Percentiles rank a stretch among this genome's conserved stretches.
Evolutionary conservation across 2,113 vertebrate species (phyloP).

Genomic region (Macquaria australasica): DNA sequence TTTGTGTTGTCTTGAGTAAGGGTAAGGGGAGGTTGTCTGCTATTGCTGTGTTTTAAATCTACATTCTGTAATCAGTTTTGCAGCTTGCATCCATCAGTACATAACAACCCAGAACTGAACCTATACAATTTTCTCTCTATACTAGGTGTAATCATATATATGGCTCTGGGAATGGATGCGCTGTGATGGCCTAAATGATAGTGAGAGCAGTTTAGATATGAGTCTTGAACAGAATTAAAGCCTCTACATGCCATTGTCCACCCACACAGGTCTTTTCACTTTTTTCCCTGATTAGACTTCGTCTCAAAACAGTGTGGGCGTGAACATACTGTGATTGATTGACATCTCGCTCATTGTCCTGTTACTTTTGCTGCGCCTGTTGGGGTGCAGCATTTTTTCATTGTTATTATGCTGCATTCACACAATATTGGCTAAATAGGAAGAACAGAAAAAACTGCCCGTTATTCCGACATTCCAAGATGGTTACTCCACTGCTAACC

Average conservation of each 20-base stretch:
- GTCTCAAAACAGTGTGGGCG: slow-evolving; percentile 13
- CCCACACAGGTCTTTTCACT: background rate
- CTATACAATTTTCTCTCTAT: background rate
- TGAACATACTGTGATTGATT: background rate
- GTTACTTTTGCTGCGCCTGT: background rate
- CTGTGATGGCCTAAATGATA: background rate
- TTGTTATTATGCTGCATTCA: too few relatives aligned
- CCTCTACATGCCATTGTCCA: background rate
- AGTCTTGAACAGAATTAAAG: background rate
- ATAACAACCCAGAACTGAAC: background rate
- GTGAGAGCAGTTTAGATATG: background rate
- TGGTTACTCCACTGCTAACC: background rate
- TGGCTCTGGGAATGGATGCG: background rate
- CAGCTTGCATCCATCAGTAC: background rate
- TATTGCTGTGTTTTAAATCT: background rate
- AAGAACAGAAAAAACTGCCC: too few relatives aligned
- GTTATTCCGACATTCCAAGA: background rate
- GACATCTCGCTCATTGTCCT: background rate
- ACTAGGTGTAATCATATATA: background rate
- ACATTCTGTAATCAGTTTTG: background rate
- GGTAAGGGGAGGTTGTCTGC: background rate
- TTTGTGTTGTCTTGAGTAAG: background rate
- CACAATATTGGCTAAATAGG: too few relatives aligned
- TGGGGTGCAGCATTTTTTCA: background rate
- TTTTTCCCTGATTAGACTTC: slow-evolving; percentile 11